Percentiles rank a stretch among this genome's conserved stretches.
Evolutionary conservation across 2,888 invertebrate genomes (phyloP).

Genomic region (Octodonta nipae): DNA sequence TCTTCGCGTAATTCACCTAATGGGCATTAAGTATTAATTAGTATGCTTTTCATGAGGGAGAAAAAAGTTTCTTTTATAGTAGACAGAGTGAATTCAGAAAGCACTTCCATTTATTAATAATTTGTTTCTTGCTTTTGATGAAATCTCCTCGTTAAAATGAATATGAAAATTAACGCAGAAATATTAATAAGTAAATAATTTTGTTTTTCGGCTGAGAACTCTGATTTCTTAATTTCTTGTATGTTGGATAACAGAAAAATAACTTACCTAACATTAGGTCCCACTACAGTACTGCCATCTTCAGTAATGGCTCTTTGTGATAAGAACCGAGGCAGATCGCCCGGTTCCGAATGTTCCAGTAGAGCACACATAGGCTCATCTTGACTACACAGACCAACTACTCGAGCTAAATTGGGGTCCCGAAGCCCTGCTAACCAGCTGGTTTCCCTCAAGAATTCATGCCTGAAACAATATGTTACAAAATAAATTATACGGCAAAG

Average conservation of each 20-base stretch:
- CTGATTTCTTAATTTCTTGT: neutral
- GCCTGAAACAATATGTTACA: conserved; percentile 39
- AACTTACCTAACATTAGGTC: conserved; percentile 35
- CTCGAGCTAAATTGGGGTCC: conserved; percentile 70
- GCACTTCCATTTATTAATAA: neutral
- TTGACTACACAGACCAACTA: conserved; percentile 64
- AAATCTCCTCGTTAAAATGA: neutral
- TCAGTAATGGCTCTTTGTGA: conserved; percentile 29
- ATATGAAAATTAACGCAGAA: neutral
- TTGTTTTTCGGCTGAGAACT: neutral
- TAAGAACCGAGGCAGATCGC: conserved; percentile 63
- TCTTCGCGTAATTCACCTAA: too few species aligned
- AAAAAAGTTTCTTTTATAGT: neutral
- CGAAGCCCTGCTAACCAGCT: conserved; percentile 70
- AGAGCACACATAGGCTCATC: conserved; percentile 79
- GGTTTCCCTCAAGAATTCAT: conserved; percentile 79
- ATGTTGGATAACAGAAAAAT: neutral
- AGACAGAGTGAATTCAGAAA: neutral
- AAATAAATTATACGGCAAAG: too few species aligned
- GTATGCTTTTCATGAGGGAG: too few species aligned
- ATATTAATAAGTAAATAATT: too few species aligned
- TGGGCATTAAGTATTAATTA: too few species aligned
- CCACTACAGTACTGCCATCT: conserved; percentile 38
- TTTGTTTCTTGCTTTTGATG: neutral
- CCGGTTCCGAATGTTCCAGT: conserved; percentile 79